Evolutionary conservation across 2,888 invertebrate species (phyloP).

Genomic region (Trachelus iudaicus): DNA sequence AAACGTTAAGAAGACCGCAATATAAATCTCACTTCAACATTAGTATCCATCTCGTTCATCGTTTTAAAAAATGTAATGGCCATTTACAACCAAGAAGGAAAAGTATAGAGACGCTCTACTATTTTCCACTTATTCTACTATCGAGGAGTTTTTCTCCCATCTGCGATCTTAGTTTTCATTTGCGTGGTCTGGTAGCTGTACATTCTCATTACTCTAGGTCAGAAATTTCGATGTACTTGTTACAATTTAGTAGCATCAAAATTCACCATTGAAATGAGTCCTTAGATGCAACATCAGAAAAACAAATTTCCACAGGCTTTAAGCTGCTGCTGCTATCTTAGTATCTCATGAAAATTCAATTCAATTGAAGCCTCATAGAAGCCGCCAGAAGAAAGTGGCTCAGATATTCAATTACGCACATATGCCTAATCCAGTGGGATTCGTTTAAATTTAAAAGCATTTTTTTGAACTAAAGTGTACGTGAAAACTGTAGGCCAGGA

Average conservation of each 20-base stretch:
- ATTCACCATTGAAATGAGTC: background rate
- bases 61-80: background rate
- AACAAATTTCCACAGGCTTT: background rate
- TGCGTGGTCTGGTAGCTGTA: slow-evolving; percentile 15
- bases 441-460: background rate
- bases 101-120: background rate
- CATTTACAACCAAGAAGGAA: background rate
- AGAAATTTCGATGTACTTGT: background rate
- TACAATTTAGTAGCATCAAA: background rate
- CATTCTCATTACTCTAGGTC: slow-evolving; percentile 24
- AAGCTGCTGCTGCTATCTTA: background rate
- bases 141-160: background rate
- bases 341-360: background rate
- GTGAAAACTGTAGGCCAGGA: background rate
- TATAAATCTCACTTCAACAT: background rate
- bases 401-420: background rate
- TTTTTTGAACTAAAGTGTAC: background rate
- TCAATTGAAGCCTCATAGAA: background rate
- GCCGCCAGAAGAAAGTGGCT: background rate
- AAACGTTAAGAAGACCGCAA: background rate
- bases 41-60: background rate
- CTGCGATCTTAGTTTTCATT: slow-evolving; percentile 3
- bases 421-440: background rate
- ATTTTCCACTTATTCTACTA: background rate
- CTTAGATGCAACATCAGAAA: background rate